Evolutionary conservation across 2,113 vertebrate genomes (phyloP), one percentile per base, ranked within the genome.

Genomic region (Monopterus albus): DNA sequence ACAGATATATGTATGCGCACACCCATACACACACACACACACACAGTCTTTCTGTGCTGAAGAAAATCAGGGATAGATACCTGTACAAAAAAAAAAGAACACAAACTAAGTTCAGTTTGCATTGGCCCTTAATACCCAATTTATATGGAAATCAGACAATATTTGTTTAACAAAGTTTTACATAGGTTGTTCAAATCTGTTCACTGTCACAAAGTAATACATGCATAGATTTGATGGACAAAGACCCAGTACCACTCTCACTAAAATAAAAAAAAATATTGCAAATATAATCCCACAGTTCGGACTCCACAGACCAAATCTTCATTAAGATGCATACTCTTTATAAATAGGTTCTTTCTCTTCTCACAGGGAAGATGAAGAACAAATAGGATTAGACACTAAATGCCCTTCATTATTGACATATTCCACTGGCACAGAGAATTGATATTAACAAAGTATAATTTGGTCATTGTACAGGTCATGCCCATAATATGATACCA

Each of bases 81-180:
- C 46, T 36, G 5, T 12, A 33, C 2, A 21, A 29, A 40, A 33
- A 1, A 51, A 31, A 29, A 1, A 10, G 25, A 10, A 39, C 56
- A 59, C 6, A 42, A 25, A 23, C 9, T 15, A 45, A 43, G 64
- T 49, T 45, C 18, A 29, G 25, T 38, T 23, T 29, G 25, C 21
- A 38, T 43, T 39, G 28, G 7, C 20, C 31, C 38, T 59, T 51
- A 60, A 68, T 57, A 73, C 47, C 49, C 61, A 67, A 69, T 83
- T 62, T 81, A 75, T 69, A 83, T 83, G 81, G 57, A 79, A 84
- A 87, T 66, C 7, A 78, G 57, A 65, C 13, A 5, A n/a, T 47
- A 42, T 79, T 63, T 75, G 26, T 60, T 71, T 63, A 64, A 75
- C 56, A 26, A 45, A 55, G 39, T 59, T 72, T 78, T 76, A 40